Evolutionary conservation across 2,888 invertebrate genomes (phyloP), one percentile per base, ranked within the genome.

Genomic region (Rhyacophila evoluta): DNA sequence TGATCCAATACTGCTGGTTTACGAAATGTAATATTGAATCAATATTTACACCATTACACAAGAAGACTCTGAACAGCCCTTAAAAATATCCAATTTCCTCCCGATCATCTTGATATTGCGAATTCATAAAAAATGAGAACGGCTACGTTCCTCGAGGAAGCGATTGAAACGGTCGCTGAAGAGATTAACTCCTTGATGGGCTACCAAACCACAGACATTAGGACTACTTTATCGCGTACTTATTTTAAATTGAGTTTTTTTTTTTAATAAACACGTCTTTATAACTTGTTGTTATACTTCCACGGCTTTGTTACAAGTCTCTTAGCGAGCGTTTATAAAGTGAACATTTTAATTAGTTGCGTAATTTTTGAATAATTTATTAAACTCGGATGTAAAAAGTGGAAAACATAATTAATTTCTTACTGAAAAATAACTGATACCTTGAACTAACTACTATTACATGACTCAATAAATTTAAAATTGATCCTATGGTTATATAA

Each of bases 11-110:
- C n/a, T n/a, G n/a, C n/a, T n/a, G n/a, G n/a, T n/a, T n/a, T n/a
- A n/a, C n/a, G n/a, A n/a, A n/a, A n/a, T n/a, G n/a, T n/a, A n/a
- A 33, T 25, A 55, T 6, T 25, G 8, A 8, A 55, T 55, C 55
- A 10, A 55, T 55, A 55, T 55, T 55, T 25, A 55, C 25, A 55
- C 19, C 55, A n/a, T 25, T 55, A 55, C 8, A 19, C 5, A 8
- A 15, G 25, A 55, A 55, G 19, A 19, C 19, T 19, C 8, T 10
- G 55, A 55, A 19, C 10, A 5, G 8, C 0, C 55, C 10, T 19
- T 55, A 19, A 55, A 39, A 55, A 55, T 55, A 55, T 55, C 55
- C 55, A 55, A 55, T 55, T 55, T 55, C 55, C 55, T 55, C 25
- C 10, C 15, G 55, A 55, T 55, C 25, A 25, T 55, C 55, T 19